Conservation (phyloP, 2,797 vertebrate genomes). For the Chiloscyllium punctatum region DNA sequence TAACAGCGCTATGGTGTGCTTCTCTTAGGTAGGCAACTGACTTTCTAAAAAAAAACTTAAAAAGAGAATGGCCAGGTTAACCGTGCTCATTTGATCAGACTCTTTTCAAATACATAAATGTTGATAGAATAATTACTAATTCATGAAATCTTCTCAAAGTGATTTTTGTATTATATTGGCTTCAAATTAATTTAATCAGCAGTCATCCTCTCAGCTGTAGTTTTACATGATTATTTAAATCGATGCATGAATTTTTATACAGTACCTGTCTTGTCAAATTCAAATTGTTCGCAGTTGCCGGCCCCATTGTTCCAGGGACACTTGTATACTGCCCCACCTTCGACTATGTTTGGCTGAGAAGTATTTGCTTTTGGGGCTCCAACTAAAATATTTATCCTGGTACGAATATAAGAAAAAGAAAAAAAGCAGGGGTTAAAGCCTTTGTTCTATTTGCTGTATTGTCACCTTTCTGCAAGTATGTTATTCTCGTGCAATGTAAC, state of each 20-base stretch:
- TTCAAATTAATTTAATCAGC: background rate
- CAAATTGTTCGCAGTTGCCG: constrained; percentile 57
- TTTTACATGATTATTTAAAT: background rate
- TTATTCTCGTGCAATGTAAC: no score
- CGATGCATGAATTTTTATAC: background rate
- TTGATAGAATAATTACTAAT: background rate
- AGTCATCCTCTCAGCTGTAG: background rate
- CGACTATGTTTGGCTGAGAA: constrained; percentile 57
- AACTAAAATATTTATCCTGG: constrained; percentile 59
- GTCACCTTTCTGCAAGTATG: background rate
- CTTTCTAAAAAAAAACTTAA: background rate
- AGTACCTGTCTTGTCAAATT: constrained; percentile 52
- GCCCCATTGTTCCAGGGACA: constrained; percentile 56
- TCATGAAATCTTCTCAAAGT: background rate
- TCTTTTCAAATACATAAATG: background rate
- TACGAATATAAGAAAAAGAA: constrained; percentile 39
- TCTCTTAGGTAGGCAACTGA: background rate
- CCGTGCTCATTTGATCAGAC: background rate
- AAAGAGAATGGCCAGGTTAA: background rate
- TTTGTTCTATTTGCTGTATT: background rate
- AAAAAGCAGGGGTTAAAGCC: background rate
- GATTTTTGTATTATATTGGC: background rate
- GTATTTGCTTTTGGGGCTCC: constrained; percentile 71
- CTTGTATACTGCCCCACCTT: constrained; percentile 66
- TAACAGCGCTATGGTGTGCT: background rate